phyloP scores from a whole-genome alignment of 1,140 invertebrate genomes.

The Drosophila pandora region DNA sequence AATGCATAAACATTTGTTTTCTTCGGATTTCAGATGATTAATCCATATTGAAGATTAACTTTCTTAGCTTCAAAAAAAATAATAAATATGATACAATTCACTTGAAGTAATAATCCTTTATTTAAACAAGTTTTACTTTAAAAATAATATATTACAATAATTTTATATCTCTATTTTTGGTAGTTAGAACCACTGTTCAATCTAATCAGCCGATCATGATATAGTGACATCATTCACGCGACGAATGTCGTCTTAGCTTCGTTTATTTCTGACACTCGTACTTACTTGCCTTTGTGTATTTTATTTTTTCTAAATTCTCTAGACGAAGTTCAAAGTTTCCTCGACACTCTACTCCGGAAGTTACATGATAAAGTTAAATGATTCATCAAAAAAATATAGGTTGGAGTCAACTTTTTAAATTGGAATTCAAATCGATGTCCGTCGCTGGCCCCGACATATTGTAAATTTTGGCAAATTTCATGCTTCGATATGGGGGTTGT shows the following conservation, averaged over 20 bases:
- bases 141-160: no score
- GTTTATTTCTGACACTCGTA: conserved; percentile 10
- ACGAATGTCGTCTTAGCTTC: conserved; percentile 23
- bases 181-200: conserved; percentile 20
- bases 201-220: neutral
- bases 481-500: neutral
- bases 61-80: no score
- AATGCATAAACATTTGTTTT: neutral
- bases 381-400: conserved; percentile 8
- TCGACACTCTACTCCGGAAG: neutral
- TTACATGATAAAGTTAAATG: conserved; percentile 12
- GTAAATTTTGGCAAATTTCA: conserved; percentile 10
- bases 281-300: neutral
- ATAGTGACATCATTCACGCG: conserved; percentile 25
- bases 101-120: no score
- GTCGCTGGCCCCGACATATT: neutral
- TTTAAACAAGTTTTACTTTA: no score
- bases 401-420: neutral
- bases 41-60: neutral
- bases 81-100: neutral
- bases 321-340: conserved; percentile 38
- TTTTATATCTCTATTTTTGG: no score
- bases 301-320: neutral
- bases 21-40: conserved; percentile 19
- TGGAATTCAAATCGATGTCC: neutral